Evolutionary conservation across 2,797 vertebrate species (phyloP).

Genomic region (Chaenodraco wilsoni): DNA sequence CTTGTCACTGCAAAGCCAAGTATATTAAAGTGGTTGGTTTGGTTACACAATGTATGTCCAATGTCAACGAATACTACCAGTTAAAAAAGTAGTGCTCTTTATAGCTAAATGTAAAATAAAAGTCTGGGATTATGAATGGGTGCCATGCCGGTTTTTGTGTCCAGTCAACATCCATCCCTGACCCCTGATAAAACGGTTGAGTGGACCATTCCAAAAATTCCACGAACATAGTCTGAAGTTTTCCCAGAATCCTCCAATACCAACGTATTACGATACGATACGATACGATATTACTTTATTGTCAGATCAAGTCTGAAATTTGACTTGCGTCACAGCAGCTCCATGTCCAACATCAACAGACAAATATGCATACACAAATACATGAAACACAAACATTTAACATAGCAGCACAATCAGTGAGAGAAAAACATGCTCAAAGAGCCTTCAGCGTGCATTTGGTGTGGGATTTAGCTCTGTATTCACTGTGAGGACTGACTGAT

Average conservation of each 20-base stretch:
- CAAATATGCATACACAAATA: too few species aligned
- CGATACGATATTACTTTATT: too few species aligned
- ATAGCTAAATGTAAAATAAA: not conserved
- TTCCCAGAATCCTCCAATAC: constrained; percentile 28
- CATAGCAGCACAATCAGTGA: too few species aligned
- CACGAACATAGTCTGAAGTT: not conserved
- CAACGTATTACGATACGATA: not conserved
- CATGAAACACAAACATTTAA: too few species aligned
- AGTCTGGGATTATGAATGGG: not conserved
- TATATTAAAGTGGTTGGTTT: not conserved
- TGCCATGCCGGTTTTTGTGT: not conserved
- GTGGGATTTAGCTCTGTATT: too few species aligned
- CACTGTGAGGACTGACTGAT: too few species aligned
- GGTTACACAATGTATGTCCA: not conserved
- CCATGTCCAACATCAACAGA: too few species aligned
- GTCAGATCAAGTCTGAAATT: too few species aligned
- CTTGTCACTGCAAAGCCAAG: not conserved
- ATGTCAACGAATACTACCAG: not conserved
- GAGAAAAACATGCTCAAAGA: too few species aligned
- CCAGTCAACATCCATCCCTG: not conserved
- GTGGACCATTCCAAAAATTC: not conserved
- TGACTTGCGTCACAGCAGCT: too few species aligned
- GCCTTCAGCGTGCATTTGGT: too few species aligned
- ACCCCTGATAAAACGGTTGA: not conserved
- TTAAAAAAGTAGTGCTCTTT: not conserved